phyloP scores from a whole-genome alignment of 2,113 vertebrate genomes.

The Chamaetylas fuelleborni region DNA sequence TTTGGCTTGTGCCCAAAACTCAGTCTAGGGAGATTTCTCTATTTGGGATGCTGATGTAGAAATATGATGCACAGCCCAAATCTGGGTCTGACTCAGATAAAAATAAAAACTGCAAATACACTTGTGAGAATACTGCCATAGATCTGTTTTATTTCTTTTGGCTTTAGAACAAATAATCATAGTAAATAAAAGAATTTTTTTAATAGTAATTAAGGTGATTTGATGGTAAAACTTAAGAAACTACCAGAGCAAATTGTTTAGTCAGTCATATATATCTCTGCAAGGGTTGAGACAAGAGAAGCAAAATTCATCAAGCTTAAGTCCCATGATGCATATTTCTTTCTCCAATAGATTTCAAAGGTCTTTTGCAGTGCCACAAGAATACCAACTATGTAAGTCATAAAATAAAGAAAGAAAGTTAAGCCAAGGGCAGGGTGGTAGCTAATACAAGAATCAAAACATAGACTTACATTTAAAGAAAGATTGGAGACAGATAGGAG shows the following conservation, averaged over 20 bases:
- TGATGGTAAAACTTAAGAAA: background rate
- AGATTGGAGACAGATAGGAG: background rate
- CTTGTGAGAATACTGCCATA: background rate
- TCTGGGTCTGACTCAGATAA: background rate
- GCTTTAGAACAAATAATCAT: background rate
- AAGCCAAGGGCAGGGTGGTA: background rate
- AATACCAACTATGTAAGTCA: background rate
- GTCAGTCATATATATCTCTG: background rate
- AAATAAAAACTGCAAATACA: background rate
- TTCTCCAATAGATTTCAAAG: background rate
- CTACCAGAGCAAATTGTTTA: background rate
- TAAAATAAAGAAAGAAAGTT: background rate
- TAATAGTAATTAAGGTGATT: background rate
- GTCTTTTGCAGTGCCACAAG: background rate
- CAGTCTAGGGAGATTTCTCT: background rate
- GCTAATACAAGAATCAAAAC: background rate
- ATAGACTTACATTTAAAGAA: background rate
- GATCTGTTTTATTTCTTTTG: background rate
- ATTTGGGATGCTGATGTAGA: background rate
- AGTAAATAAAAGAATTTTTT: background rate
- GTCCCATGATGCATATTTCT: background rate
- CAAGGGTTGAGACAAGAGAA: background rate
- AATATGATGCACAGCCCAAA: accelerated
- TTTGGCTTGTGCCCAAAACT: background rate
- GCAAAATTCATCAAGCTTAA: background rate